Base-by-base conservation (phyloP, 2,888 invertebrate species). In the Alloscopus bannaensis region DNA sequence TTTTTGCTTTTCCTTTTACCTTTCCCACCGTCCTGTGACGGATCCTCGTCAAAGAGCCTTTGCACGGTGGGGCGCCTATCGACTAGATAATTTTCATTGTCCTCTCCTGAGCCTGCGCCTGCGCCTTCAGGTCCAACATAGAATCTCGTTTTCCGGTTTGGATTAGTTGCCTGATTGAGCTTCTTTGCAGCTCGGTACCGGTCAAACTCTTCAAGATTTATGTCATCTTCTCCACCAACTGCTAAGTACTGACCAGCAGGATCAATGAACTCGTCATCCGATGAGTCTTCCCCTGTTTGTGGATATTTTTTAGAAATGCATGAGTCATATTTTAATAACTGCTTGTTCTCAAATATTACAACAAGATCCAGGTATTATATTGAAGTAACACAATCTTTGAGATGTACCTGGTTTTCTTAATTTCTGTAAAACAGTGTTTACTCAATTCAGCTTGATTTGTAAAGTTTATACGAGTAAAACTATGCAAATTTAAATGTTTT, bases 241-340 rank as follows among this genome's bases (percentile, higher is more conserved):
- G 36, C 47, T 47, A 26, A 26, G 16, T 2, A 26, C 18, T 59
- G 59, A 1, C 68, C 59, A 3, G n/a, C 31, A 3, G 68, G 59
- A 50, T 68, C 68, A 24, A 68, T 50, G 28, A 68, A 75, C 59
- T 75, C 75, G 1, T 75, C 75, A 16, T 75, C 75, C 3, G 75
- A 75, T 0, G 75, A 75, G 28, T 75, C 75, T 24, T 68, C 65
- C 1, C 72, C 72, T 64, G 22, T n/a, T n/a, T n/a, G n/a, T n/a
- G n/a, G n/a, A n/a, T n/a, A n/a, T n/a, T 52, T 66, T 18, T 57
- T n/a, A 18, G 50, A 16, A 6, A 8, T 16, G 24, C 22, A 13
- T 57, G 26, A 22, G 8, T 6, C 24, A 57, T 20, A 11, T 4
- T n/a, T n/a, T n/a, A n/a, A n/a, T n/a, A n/a, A n/a, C n/a, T n/a